phyloP scores from a whole-genome alignment of 1,140 invertebrate species.

The Polypedilum vanderplanki region DNA sequence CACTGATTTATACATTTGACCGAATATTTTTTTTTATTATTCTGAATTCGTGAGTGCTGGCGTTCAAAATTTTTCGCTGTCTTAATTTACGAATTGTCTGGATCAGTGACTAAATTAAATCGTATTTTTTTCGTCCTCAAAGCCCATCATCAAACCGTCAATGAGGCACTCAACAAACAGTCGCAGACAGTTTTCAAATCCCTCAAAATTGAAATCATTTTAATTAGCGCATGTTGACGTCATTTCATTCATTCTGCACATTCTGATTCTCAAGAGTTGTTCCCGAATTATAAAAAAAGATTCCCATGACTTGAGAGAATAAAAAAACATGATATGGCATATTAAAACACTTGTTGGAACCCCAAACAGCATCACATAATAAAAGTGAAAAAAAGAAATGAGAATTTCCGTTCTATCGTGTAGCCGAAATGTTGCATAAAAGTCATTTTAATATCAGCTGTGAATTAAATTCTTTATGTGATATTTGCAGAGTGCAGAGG shows the following conservation, averaged over 20 bases:
- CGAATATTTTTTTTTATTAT: too few relatives aligned
- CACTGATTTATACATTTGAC: too few relatives aligned
- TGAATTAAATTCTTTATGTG: neutral
- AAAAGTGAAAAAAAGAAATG: neutral
- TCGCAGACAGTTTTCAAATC: too few relatives aligned
- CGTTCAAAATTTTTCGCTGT: too few relatives aligned
- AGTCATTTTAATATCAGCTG: constrained; percentile 12
- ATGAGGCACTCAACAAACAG: neutral
- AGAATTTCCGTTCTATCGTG: constrained; percentile 10
- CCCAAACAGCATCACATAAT: neutral
- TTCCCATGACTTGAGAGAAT: constrained; percentile 12
- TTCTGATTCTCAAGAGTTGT: neutral
- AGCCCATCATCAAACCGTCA: neutral
- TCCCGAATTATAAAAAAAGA: constrained; percentile 7
- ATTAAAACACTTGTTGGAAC: constrained; percentile 12
- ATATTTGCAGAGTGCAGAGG: neutral
- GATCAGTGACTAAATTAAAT: neutral
- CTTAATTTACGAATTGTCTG: neutral
- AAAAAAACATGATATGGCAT: neutral
- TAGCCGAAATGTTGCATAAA: constrained; percentile 2
- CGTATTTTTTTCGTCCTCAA: neutral
- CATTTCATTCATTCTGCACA: neutral
- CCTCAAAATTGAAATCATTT: neutral
- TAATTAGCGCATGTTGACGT: constrained; percentile 7
- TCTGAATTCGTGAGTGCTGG: too few relatives aligned